Conservation (phyloP, 2,113 vertebrate genomes). For the Otus sunia region DNA sequence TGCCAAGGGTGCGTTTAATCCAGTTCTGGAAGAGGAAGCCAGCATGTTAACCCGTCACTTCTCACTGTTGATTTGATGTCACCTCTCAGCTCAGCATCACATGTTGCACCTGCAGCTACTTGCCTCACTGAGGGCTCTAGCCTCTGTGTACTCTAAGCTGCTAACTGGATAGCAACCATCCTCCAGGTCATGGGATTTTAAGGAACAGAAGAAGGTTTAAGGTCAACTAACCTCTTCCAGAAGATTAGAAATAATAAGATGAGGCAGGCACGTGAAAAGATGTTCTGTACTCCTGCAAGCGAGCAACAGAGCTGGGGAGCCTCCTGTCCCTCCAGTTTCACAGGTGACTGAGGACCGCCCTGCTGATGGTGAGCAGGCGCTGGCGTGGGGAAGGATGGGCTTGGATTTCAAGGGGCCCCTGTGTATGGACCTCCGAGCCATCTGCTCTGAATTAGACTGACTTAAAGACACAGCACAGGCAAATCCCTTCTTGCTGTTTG, state of each 20-base stretch:
- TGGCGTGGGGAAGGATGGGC: not conserved
- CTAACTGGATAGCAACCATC: not conserved
- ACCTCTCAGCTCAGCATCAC: not conserved
- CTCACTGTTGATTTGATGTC: not conserved
- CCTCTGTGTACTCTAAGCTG: not conserved
- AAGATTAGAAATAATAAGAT: slow-evolving; percentile 12
- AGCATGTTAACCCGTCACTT: not conserved
- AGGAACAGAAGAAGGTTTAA: not conserved
- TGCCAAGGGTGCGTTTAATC: not conserved
- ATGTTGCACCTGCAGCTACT: not conserved
- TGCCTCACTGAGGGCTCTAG: rapidly evolving
- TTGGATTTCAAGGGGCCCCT: not conserved
- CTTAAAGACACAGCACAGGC: not conserved
- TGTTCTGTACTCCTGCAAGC: not conserved
- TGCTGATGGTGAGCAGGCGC: rapidly evolving
- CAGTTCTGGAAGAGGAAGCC: not conserved
- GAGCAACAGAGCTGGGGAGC: not conserved
- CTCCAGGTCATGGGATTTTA: not conserved
- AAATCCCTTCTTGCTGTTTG: slow-evolving; percentile 20
- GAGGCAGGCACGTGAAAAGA: not conserved
- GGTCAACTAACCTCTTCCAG: not conserved
- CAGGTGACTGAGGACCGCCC: not conserved
- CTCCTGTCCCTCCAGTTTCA: rapidly evolving
- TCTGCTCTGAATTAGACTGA: slow-evolving; percentile 43
- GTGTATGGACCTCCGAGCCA: not conserved